A percentile compares a stretch with the other conserved stretches of the same genome.
Evolutionary conservation across 2,888 invertebrate genomes (phyloP).

Genomic region (Graphium colonna): DNA sequence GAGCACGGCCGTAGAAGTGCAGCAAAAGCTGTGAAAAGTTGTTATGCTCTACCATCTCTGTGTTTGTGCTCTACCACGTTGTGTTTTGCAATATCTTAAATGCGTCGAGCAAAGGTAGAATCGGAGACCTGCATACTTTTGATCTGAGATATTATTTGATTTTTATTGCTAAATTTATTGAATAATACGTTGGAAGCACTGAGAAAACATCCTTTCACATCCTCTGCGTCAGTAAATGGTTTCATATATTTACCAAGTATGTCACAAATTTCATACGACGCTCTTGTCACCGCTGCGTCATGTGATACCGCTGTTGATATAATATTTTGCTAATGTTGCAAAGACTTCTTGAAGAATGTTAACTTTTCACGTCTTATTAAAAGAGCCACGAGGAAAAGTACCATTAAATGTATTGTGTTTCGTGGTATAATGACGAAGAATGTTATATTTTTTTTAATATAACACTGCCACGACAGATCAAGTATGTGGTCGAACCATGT

Average conservation of each 20-base stretch:
- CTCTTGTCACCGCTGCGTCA: slow-evolving; percentile 1
- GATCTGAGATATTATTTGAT: neutral
- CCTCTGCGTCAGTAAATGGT: neutral
- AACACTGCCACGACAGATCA: too few relatives aligned
- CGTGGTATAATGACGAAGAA: neutral
- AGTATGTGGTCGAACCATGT: too few relatives aligned
- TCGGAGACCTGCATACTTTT: slow-evolving; percentile 1
- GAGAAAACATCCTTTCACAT: neutral
- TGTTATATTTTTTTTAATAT: slow-evolving; percentile 1
- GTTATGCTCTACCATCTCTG: too few relatives aligned
- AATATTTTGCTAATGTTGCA: neutral
- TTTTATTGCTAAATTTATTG: neutral
- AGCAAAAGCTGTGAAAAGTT: too few relatives aligned
- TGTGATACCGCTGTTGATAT: neutral
- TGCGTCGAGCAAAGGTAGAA: neutral
- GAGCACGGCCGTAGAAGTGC: too few relatives aligned
- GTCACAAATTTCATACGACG: slow-evolving; percentile 11
- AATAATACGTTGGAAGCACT: neutral
- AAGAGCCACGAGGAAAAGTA: slow-evolving; percentile 1
- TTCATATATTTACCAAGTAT: neutral
- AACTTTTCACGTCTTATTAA: neutral
- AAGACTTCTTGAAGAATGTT: neutral
- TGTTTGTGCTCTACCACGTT: too few relatives aligned
- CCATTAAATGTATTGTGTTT: neutral
- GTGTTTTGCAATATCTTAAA: slow-evolving; percentile 16